Percentiles rank a stretch among this genome's conserved stretches.
These are phyloP conservation scores for Leptinotarsa tumamoca DNA, from an alignment of 2,888 invertebrate genomes.

Conservation along the genomic window DNA sequence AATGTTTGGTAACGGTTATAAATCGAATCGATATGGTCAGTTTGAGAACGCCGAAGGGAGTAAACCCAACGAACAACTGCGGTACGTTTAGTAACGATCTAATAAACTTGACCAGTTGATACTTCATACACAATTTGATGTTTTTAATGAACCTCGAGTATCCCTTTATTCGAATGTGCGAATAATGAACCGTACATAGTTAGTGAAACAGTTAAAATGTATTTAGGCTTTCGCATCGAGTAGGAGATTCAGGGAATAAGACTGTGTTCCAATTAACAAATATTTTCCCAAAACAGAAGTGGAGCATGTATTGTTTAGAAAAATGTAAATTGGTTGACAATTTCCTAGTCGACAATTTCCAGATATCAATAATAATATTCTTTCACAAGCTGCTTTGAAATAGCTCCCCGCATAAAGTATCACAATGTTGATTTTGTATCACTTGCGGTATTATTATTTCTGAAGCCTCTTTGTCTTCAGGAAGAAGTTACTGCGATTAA, in stretches of 20 bases:
- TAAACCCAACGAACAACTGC: background rate
- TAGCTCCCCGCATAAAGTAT: no score
- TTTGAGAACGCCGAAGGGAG: background rate
- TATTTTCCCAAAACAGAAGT: background rate
- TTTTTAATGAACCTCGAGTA: background rate
- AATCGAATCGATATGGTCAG: background rate
- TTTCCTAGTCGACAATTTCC: no score
- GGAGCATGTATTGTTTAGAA: no score
- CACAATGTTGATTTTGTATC: no score
- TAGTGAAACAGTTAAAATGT: background rate
- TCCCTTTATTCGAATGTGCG: background rate
- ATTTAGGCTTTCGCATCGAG: background rate
- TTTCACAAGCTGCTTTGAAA: no score
- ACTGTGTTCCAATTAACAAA: background rate
- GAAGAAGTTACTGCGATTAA: no score
- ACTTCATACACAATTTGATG: background rate
- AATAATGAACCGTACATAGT: constrained; percentile 1
- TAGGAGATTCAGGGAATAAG: background rate
- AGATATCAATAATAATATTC: no score
- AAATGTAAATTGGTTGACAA: no score
- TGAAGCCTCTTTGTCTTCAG: no score
- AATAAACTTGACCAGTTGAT: constrained; percentile 2
- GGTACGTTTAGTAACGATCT: background rate
- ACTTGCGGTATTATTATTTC: no score
- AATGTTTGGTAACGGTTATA: background rate